Base-by-base conservation (phyloP, 1,140 invertebrate genomes). In the Delia radicum region DNA sequence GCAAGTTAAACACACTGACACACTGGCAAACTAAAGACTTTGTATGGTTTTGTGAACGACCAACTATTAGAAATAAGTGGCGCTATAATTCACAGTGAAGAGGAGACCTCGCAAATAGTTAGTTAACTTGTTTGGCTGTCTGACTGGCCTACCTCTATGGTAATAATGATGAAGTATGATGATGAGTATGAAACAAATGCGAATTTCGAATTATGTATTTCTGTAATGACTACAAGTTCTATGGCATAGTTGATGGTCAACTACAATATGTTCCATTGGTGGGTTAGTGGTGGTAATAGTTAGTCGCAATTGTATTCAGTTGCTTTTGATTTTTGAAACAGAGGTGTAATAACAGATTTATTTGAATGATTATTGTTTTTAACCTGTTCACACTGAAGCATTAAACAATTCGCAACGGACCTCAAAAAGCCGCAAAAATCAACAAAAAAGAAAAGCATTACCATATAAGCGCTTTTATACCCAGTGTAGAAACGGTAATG, bases 181-280 rank as follows among this genome's bases (percentile, higher is more conserved):
- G 37, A 42, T 42, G 37, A 15, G 7, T 10, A 15, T 42, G n/a
- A 63, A 63, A 65, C n/a, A 69, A 69, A 24, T 69, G 65, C 29
- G 10, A 69, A 21, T 24, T 12, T 8, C n/a, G 31, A 33, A 33
- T 33, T 29, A 33, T 69, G 15, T 33, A 33, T 24, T 27, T 31
- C 2, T 55, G n/a, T 24, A 55, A 24, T 21, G 48, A 55, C 18
- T 69, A 12, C 65, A 69, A 69, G 65, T 69, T 69, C 65, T 69
- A 69, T 69, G 65, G 65, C 65, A 69, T 33, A 69, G 65, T 69
- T 69, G 65, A 69, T 69, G 65, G 65, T 69, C 65, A 69, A 69
- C 24, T 69, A 18, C n/a, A 69, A 28, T 27, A 12, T 69, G 31
- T 29, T 33, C 29, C n/a, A 21, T 13, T 42, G 4, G 2, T 13